phyloP scores from a whole-genome alignment of 2,888 invertebrate genomes.

The Chloroclystis v-ata region DNA sequence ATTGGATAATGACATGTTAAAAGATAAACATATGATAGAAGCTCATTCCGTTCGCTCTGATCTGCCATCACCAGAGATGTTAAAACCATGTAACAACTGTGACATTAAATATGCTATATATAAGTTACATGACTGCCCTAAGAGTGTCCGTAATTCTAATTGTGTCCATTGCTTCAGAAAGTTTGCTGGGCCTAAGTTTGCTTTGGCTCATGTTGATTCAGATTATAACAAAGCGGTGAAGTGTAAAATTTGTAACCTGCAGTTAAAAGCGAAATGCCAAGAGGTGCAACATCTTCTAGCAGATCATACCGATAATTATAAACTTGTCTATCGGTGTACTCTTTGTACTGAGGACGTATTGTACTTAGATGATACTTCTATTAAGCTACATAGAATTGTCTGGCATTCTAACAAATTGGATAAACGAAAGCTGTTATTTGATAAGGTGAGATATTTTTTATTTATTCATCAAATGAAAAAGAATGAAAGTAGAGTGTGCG shows the following conservation, averaged over 20 bases:
- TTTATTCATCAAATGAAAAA: background rate
- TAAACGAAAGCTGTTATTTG: slow-evolving; percentile 14
- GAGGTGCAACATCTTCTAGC: slow-evolving; percentile 39
- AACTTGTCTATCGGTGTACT: slow-evolving; percentile 35
- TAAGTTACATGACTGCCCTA: slow-evolving; percentile 32
- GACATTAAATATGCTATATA: slow-evolving; percentile 1
- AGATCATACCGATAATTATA: slow-evolving; percentile 36
- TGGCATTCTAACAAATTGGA: slow-evolving; percentile 25
- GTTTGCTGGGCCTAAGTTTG: slow-evolving; percentile 24
- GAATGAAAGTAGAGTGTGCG: no score
- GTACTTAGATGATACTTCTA: slow-evolving; percentile 12
- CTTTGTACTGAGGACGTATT: slow-evolving; percentile 29
- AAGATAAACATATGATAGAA: slow-evolving; percentile 28
- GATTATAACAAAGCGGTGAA: background rate
- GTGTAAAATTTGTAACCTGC: slow-evolving; percentile 35
- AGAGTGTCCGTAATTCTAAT: fast-evolving
- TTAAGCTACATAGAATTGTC: slow-evolving; percentile 15
- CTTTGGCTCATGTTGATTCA: slow-evolving; percentile 25
- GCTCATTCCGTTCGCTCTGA: slow-evolving; percentile 45
- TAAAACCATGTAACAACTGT: slow-evolving; percentile 25
- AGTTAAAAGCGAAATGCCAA: slow-evolving; percentile 32
- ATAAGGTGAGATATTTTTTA: slow-evolving; percentile 11
- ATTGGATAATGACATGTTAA: background rate
- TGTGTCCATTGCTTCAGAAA: slow-evolving; percentile 36
- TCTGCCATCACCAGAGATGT: slow-evolving; percentile 7